Evolutionary conservation across 2,113 vertebrate genomes (phyloP).

Genomic region (Siphamia tubifer): DNA sequence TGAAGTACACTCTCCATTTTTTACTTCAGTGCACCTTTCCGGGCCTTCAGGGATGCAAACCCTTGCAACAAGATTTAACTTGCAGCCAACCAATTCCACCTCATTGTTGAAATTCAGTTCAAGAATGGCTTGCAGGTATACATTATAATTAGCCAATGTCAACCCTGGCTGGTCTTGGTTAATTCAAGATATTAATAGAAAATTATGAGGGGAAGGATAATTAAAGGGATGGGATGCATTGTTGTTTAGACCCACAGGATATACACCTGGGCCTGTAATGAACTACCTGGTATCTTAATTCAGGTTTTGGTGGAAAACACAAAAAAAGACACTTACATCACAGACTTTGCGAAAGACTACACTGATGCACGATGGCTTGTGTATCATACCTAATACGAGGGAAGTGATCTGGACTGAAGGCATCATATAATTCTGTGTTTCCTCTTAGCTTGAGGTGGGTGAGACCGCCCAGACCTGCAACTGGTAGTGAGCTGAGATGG

Average conservation of each 20-base stretch:
- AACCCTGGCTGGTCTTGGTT: constrained; percentile 14
- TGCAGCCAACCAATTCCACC: constrained; percentile 38
- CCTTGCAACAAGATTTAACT: constrained; percentile 44
- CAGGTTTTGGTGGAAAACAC: neutral
- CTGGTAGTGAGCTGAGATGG: constrained; percentile 82
- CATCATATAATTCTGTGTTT: constrained; percentile 85
- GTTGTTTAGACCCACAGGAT: constrained; percentile 38
- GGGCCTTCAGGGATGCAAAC: constrained; percentile 27
- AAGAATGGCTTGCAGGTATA: constrained; percentile 35
- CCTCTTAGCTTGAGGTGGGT: constrained; percentile 92
- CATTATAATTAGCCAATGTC: constrained; percentile 25
- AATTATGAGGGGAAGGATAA: constrained; percentile 22
- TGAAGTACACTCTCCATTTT: constrained; percentile 9
- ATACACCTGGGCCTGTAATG: constrained; percentile 36
- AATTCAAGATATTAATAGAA: constrained; percentile 33
- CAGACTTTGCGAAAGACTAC: neutral
- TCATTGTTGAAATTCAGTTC: constrained; percentile 18
- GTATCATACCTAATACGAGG: constrained; percentile 88
- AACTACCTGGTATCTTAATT: neutral
- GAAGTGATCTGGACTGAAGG: constrained; percentile 88
- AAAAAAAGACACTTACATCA: neutral
- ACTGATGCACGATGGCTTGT: neutral
- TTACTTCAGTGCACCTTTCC: constrained; percentile 11
- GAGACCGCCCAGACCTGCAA: constrained; percentile 85
- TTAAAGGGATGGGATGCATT: constrained; percentile 25